Conservation (phyloP, 2,888 invertebrate genomes). For the Chloroclystis v-ata region DNA sequence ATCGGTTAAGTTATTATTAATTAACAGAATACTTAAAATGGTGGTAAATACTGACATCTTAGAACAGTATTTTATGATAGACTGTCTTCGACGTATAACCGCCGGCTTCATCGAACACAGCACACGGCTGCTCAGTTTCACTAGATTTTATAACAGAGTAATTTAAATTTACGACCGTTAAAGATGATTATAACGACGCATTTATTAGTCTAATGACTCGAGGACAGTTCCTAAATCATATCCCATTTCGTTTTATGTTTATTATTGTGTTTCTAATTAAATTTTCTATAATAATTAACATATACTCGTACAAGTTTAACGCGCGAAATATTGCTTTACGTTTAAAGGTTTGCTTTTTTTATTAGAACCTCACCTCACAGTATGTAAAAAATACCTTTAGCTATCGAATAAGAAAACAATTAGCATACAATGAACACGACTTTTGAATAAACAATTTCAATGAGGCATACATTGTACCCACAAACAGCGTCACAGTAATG, state of each 20-base stretch:
- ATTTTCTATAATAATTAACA: neutral
- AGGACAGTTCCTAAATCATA: slow-evolving; percentile 28
- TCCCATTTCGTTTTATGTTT: slow-evolving; percentile 23
- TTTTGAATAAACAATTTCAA: slow-evolving; percentile 16
- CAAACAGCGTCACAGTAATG: slow-evolving; percentile 1
- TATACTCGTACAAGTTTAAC: no score
- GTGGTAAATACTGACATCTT: no score
- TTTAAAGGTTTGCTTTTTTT: no score
- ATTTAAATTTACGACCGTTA: slow-evolving; percentile 28
- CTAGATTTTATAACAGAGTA: slow-evolving; percentile 19
- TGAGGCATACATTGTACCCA: slow-evolving; percentile 3
- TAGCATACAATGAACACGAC: slow-evolving; percentile 26
- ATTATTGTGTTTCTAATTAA: neutral
- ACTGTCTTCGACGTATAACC: no score
- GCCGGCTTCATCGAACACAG: neutral
- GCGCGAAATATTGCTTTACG: no score
- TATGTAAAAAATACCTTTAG: no score
- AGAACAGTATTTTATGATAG: no score
- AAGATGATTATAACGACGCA: slow-evolving; percentile 27
- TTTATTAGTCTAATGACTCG: slow-evolving; percentile 29
- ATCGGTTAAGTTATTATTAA: no score
- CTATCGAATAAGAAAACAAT: slow-evolving; percentile 15
- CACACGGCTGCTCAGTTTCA: slow-evolving; percentile 14
- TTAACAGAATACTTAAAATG: no score
- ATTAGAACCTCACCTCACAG: neutral